Evolutionary conservation across 23 tunicate genomes (phyloP), one percentile per base, ranked within the genome.

Genomic region (Botrylloides violaceus): DNA sequence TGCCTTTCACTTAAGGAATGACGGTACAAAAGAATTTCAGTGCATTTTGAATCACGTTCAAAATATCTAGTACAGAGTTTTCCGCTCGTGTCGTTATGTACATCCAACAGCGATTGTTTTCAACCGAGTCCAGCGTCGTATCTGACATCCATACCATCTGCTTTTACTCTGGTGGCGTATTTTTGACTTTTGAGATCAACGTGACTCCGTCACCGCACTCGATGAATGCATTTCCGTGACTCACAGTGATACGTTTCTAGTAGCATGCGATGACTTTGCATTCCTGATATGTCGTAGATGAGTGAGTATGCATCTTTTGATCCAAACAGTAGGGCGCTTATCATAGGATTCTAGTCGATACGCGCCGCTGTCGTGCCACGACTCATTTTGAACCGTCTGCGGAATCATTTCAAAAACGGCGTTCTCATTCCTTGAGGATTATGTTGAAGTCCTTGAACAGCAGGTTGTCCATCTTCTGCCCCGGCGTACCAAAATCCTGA

Each of bases 401-500:
- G 15, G 30, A 28, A 1, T 68, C 74, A 68, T 37, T 68, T 68
- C 74, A 68, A 32, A 43, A 68, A 68, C 29, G 58, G 49, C 23
- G 72, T 71, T n/a, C 64, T 70, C 83, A 84, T 62, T 25, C 82
- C 85, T 0, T 71, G 79, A 30, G 75, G 20, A 20, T 48, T 71
- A 35, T 84, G 92, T 64, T 64, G 73, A 47, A 66, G 9, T 28
- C 70, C 71, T 35, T 60, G 80, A 29, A 49, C 61, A 6, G 77
- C 55, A 49, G 62, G 39, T 29, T 59, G 82, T 31, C 72, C 82
- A 36, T 53, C 37, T 29, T 87, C 95, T 4, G 62, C 49, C 1
- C 95, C 95, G 23, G 86, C 53, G 61, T 87, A 87, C 95, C 95
- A 87, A 64, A 87, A 71, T 7, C 80, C 47, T 0, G 78, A 70